phyloP scores from a whole-genome alignment of 1,140 invertebrate genomes.

The Diorhabda sublineata region DNA sequence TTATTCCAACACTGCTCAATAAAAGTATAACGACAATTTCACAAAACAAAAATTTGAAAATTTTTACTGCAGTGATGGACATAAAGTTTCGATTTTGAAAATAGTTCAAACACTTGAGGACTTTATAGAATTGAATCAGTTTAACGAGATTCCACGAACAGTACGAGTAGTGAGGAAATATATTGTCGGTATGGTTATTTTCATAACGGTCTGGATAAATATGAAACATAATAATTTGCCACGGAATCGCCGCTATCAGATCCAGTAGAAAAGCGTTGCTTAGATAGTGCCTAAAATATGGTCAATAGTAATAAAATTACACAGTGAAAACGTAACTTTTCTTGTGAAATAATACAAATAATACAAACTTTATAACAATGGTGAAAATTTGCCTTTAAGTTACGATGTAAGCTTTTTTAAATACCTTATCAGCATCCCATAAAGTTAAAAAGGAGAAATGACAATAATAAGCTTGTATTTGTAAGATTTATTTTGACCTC shows the following conservation, averaged over 20 bases:
- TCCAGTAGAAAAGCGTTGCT: constrained; percentile 12
- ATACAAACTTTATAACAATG: too few relatives aligned
- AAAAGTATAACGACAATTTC: neutral
- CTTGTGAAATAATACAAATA: too few relatives aligned
- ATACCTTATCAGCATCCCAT: too few relatives aligned
- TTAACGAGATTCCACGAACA: constrained; percentile 8
- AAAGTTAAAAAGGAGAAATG: too few relatives aligned
- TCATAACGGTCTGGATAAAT: neutral
- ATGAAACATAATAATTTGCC: neutral
- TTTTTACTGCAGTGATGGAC: neutral
- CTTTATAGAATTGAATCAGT: constrained; percentile 9
- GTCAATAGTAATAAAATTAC: too few relatives aligned
- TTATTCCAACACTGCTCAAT: constrained; percentile 1
- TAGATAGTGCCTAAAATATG: constrained; percentile 11
- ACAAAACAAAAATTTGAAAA: neutral
- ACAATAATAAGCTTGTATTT: too few relatives aligned
- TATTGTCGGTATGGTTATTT: neutral
- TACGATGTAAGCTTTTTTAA: too few relatives aligned
- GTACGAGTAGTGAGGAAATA: neutral
- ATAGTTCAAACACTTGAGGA: constrained; percentile 7
- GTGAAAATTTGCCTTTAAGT: too few relatives aligned
- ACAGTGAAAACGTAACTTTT: too few relatives aligned
- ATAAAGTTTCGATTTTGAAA: neutral
- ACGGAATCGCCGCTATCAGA: constrained; percentile 8
- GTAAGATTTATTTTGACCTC: too few relatives aligned